A percentile compares a stretch with the other conserved stretches of the same genome.
Conservation (phyloP, 2,113 vertebrate genomes). For the Okapia johnstoni region DNA sequence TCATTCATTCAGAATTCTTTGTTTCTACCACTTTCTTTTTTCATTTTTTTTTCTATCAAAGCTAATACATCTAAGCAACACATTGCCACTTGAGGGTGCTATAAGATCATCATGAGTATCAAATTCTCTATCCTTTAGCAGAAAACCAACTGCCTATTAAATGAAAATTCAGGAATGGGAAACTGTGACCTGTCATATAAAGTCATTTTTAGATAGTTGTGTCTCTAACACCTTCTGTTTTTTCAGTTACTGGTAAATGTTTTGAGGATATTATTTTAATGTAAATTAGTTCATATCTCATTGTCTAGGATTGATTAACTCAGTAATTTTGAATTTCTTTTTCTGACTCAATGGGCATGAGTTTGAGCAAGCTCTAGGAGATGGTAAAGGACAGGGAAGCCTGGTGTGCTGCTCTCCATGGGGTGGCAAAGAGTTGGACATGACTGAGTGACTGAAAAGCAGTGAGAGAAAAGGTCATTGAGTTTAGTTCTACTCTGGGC, state of each 20-base stretch:
- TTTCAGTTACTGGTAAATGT: background rate
- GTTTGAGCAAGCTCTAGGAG: background rate
- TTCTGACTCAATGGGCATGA: background rate
- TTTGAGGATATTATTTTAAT: slow-evolving; percentile 40
- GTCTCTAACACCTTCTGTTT: background rate
- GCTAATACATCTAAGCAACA: slow-evolving; percentile 8
- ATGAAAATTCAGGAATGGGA: background rate
- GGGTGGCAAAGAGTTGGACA: background rate
- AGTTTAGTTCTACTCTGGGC: background rate
- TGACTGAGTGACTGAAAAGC: background rate
- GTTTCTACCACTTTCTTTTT: background rate
- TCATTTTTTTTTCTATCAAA: slow-evolving; percentile 12
- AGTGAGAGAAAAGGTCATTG: background rate
- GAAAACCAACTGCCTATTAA: background rate
- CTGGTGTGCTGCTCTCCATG: background rate
- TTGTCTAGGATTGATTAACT: background rate
- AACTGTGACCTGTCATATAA: background rate
- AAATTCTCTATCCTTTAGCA: background rate
- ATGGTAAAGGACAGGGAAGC: background rate
- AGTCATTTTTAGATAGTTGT: background rate
- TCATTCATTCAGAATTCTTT: background rate
- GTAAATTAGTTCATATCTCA: background rate
- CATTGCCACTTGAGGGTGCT: slow-evolving; percentile 67
- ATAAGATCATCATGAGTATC: slow-evolving; percentile 47
- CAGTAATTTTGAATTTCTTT: slow-evolving; percentile 32